Conservation (phyloP, 2,888 invertebrate genomes). For the Liodrosophila aerea region DNA sequence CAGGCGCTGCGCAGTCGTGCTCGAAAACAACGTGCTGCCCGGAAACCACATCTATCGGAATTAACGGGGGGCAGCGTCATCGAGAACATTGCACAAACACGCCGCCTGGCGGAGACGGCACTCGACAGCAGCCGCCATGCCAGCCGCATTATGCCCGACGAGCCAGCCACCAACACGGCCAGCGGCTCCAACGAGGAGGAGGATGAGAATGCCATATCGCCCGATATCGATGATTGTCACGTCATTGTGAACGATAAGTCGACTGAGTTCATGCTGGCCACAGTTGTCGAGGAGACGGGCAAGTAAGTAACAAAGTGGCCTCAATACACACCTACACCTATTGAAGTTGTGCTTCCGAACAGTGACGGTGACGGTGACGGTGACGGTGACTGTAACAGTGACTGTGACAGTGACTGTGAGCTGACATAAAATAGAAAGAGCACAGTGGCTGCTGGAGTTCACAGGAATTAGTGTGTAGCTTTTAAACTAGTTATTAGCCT, state of each 20-base stretch:
- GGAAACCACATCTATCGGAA: constrained; percentile 89
- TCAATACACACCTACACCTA: background rate
- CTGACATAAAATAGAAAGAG: too few relatives aligned
- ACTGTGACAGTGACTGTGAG: background rate
- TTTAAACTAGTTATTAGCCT: too few relatives aligned
- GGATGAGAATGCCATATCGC: constrained; percentile 86
- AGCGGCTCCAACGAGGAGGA: constrained; percentile 95
- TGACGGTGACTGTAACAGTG: background rate
- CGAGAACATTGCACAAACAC: constrained; percentile 93
- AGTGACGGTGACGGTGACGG: background rate
- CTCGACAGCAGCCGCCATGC: constrained; percentile 83
- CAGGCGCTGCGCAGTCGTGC: constrained; percentile 94
- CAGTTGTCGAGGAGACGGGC: constrained; percentile 91
- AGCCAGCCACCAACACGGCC: constrained; percentile 94
- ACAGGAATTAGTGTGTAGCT: too few relatives aligned
- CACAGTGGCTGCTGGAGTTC: too few relatives aligned
- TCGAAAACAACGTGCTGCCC: constrained; percentile 90
- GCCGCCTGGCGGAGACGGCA: constrained; percentile 91
- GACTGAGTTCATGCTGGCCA: constrained; percentile 94
- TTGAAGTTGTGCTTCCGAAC: background rate
- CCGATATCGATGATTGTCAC: constrained; percentile 89
- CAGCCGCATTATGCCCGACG: constrained; percentile 85
- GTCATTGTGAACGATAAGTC: constrained; percentile 95
- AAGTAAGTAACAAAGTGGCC: constrained; percentile 85
- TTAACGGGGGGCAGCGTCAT: constrained; percentile 92